These are phyloP conservation scores for Tringa solitaria DNA, from an alignment of 2,113 vertebrate species.

Conservation along the genomic window DNA sequence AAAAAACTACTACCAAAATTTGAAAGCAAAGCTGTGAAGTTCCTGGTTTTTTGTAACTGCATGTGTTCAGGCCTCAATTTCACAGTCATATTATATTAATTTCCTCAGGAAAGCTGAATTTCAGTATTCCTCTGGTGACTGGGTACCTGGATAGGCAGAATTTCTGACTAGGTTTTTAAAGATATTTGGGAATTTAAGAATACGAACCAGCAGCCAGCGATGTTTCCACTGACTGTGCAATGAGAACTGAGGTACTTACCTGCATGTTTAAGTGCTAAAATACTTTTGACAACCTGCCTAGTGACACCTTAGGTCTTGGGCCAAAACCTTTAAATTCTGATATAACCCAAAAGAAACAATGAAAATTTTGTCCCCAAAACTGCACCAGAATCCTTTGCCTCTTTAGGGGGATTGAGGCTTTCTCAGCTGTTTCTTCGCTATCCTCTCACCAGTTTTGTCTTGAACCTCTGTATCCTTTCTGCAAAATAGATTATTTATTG, in stretches of 20 bases:
- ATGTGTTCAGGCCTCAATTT: background rate
- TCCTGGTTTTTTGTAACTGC: background rate
- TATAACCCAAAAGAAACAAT: background rate
- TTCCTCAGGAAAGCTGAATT: background rate
- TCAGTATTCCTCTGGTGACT: background rate
- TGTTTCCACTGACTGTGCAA: background rate
- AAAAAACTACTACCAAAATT: too few relatives aligned
- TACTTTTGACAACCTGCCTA: background rate
- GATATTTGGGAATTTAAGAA: background rate
- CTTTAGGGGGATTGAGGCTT: accelerated
- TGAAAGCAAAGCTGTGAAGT: background rate
- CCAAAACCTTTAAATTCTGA: background rate
- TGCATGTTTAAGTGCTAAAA: background rate
- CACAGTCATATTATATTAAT: background rate
- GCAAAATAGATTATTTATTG: background rate
- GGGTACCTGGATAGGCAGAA: background rate
- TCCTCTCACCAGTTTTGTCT: background rate
- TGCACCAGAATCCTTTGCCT: background rate
- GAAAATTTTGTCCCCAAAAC: background rate
- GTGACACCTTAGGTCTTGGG: background rate
- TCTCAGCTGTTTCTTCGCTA: background rate
- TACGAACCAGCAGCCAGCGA: background rate
- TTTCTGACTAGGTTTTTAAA: background rate
- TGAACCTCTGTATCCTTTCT: background rate
- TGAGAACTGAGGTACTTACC: background rate